Base-by-base conservation (phyloP, 2,797 vertebrate genomes). In the Pangasius sanitwongsei region DNA sequence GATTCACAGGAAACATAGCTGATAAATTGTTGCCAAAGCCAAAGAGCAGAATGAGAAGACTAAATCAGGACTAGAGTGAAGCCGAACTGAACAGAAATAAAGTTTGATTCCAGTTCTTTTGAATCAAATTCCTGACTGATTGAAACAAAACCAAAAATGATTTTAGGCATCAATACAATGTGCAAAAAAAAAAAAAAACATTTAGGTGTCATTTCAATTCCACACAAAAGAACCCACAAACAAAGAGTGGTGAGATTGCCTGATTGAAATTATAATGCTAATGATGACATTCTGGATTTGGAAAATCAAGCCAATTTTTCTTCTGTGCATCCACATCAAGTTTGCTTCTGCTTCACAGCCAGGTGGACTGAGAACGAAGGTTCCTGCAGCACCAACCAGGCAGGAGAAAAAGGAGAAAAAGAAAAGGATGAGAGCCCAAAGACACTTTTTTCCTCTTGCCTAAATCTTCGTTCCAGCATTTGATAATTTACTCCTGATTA, bases 401-500 rank as follows among this genome's bases (percentile, higher is more conserved):
- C 72, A 75, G 63, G 75, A 59, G 57, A 16, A 90, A 83, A 74
- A 55, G 41, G 88, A 50, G 89, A 65, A 86, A 77, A 34, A 85
- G 88, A 53, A 65, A 90, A 88, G 50, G 25, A 86, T 89, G 77
- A 65, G 34, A 57, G 41, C 65, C 65, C 34, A 67, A 88, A 44
- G 67, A 63, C 80, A 41, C 25, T 50, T 88, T 80, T 87, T 89
- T 91, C 70, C 91, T 89, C 83, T 87, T 84, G 44, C 82, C 89
- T 77, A 89, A 91, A 92, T 91, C 87, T 89, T 92, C 61, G 70
- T 86, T 89, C 85, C 86, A 87, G 70, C 72, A 87, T 91, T 91
- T 81, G 23, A 92, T 88, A 81, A 88, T 90, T 92, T 89, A 18
- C 87, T 90, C 86, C 87, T 87, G 89, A 91, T 93, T 91, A 89